Evolutionary conservation across 64 coral and sea anemone genomes (phyloP), one percentile per base, ranked within the genome.

Genomic region (Dendrophyllia cribrosa): DNA sequence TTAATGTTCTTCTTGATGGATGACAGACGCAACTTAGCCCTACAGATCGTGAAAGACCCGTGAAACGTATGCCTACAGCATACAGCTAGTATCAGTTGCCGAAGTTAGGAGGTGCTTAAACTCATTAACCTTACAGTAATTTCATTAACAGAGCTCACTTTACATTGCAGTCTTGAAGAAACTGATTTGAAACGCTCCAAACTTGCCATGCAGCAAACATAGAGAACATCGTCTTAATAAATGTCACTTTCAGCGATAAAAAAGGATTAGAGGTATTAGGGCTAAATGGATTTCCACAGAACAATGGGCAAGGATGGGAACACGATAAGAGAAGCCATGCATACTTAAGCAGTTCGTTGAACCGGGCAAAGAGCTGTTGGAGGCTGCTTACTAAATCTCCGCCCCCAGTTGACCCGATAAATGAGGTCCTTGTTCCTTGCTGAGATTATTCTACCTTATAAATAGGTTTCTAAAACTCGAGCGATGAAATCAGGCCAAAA

Each of bases 231-330:
- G 53, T 79, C 52, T 46, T 83, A 83, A 84, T 84, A 84, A 84
- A 84, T 84, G 80, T 84, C 80, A 84, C 80, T 49, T 67, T 45
- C 67, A 17, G 61, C 46, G 80, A 84, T 84, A 84, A 84, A 84
- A 68, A 84, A 84, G 80, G 80, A 84, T 84, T 84, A 84, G 80
- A 52, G 80, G 80, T 68, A 84, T 84, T 84, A 84, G 80, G 60
- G 8, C 44, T 84, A 67, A 84, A 84, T 67, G 60, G 80, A 65
- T 67, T 68, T 84, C 43, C 44, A 34, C 34, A 64, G 44, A 84
- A 84, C 80, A 84, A 84, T 84, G 22, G 60, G 14, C 44, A 48
- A 84, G 80, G 44, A 84, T 51, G 19, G 16, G 58, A 23, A 65
- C 63, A 67, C 59, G 80, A 84, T 84, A 84, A 84, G 80, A 63